A percentile compares a stretch with the other conserved stretches of the same genome.
Evolutionary conservation across 2,888 invertebrate species (phyloP).

Genomic region (Selenia dentaria): DNA sequence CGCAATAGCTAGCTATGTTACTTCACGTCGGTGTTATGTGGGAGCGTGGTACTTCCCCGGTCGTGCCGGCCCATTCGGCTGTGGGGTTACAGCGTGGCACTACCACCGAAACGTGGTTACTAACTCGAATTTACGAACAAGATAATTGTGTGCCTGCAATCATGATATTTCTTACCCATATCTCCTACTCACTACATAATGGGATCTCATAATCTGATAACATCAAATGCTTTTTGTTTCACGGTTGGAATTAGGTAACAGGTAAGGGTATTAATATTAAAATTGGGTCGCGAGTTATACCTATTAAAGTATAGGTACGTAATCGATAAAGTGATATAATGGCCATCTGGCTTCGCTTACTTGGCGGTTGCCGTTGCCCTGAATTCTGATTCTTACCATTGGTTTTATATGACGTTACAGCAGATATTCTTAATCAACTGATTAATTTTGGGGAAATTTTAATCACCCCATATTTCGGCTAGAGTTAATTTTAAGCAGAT

Average conservation of each 20-base stretch:
- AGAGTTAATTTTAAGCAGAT: no score
- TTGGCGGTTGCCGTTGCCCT: slow-evolving; percentile 10
- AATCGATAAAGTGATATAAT: slow-evolving; percentile 28
- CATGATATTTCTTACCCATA: background rate
- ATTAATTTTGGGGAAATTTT: no score
- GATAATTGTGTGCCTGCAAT: background rate
- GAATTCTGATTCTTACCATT: slow-evolving; percentile 11
- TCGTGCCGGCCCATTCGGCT: no score
- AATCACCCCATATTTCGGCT: no score
- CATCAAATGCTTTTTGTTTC: background rate
- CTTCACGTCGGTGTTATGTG: no score
- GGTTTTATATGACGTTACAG: no score
- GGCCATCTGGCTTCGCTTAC: slow-evolving; percentile 48
- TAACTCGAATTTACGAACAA: background rate
- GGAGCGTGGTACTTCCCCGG: no score
- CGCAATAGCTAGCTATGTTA: no score
- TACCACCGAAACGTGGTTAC: slow-evolving; percentile 1
- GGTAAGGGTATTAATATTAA: background rate
- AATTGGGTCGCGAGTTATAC: background rate
- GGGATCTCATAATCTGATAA: background rate
- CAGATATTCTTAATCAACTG: no score
- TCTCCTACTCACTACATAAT: background rate
- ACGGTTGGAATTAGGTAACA: background rate
- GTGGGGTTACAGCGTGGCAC: no score
- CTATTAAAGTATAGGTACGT: background rate